Evolutionary conservation across 2,113 vertebrate species (phyloP), one percentile per base, ranked within the genome.

Genomic region (Cepphus grylle): DNA sequence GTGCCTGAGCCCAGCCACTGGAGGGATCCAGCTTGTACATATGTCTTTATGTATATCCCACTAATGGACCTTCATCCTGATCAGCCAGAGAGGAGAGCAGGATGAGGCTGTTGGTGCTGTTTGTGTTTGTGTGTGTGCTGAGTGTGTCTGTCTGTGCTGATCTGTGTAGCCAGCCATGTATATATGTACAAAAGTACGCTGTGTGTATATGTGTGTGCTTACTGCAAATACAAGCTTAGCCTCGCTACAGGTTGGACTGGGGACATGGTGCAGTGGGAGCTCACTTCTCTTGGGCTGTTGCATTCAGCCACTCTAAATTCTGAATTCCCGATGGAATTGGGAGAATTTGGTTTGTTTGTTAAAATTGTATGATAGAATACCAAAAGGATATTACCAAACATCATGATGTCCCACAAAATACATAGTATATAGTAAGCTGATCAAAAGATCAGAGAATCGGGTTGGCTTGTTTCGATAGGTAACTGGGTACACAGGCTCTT

Each of bases 221-320:
- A 30, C 40, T 45, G 45, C 59, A 12, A 63, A 36, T 13, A n/a
- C 50, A 16, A 8, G 11, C 66, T 76, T 21, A 42, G 40, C 25
- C 59, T 59, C 4, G 1, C n/a, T 49, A 23, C 2, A 3, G 21
- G 12, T 19, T 92, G 61, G 69, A 42, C 25, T n/a, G 42, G 30
- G 22, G 32, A 25, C 55, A 49, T 5, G 8, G 30, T 0, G 0
- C 62, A 74, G 53, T 3, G 0, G 69, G 38, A 73, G 7, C 26
- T 45, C 1, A 0, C 34, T 59, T 78, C 32, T 56, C 15, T 32
- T 7, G 2, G 40, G 25, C 66, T 67, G 59, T 58, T 69, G 67
- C 14, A 73, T 78, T 73, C 27, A 59, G n/a, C 8, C 38, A 22
- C 27, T 63, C 38, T 32, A 50, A 59, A 69, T 65, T 58, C 55